A percentile compares a stretch with the other conserved stretches of the same genome.
These are phyloP conservation scores for Enteromius viviparus DNA, from an alignment of 2,797 vertebrate genomes.

Conservation along the genomic window DNA sequence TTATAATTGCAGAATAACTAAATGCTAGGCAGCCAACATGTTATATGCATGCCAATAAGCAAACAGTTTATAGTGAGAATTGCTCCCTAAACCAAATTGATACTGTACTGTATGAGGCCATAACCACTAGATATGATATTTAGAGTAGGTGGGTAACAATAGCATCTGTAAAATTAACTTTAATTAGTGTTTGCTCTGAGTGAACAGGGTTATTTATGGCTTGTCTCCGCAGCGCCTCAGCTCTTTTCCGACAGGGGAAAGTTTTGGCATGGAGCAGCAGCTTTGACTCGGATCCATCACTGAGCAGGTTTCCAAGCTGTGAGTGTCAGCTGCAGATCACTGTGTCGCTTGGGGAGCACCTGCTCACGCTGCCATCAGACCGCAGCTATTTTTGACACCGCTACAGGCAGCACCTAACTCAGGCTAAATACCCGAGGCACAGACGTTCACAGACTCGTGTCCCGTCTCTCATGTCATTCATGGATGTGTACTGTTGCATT, in stretches of 20 bases:
- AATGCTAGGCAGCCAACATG: neutral
- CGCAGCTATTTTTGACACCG: slow-evolving; percentile 67
- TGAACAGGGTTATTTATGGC: neutral
- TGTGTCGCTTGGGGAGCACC: slow-evolving; percentile 33
- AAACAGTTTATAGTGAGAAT: neutral
- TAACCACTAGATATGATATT: neutral
- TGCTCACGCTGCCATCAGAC: slow-evolving; percentile 52
- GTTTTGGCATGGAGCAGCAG: slow-evolving; percentile 15
- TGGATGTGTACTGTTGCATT: neutral
- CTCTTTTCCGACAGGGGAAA: neutral
- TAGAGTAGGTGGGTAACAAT: neutral
- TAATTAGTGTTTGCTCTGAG: neutral
- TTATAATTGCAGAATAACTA: neutral
- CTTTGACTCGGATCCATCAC: slow-evolving; percentile 39
- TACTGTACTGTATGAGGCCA: neutral
- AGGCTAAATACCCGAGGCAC: slow-evolving; percentile 65
- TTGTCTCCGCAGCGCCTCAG: neutral
- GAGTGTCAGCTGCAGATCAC: slow-evolving; percentile 54
- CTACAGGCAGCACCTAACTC: slow-evolving; percentile 62
- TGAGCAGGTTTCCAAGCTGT: slow-evolving; percentile 52
- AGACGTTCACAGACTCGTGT: slow-evolving; percentile 52
- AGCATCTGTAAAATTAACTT: neutral
- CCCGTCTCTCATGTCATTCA: neutral
- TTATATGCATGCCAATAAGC: neutral
- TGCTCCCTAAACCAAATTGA: neutral